Conservation (phyloP, 2,888 invertebrate genomes). For the Stegana nigrithorax region DNA sequence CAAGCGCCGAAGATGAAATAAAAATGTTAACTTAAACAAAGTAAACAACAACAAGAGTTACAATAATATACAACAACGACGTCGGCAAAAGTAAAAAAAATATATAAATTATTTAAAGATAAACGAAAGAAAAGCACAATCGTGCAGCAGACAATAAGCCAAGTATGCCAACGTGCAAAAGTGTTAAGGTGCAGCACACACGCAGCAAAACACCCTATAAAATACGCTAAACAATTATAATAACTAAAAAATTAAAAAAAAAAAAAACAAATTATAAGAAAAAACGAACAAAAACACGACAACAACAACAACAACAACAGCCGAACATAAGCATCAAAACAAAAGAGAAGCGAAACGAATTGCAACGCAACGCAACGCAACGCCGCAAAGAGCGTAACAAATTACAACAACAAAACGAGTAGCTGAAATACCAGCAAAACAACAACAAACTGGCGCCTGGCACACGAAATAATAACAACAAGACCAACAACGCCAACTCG, state of each 20-base stretch:
- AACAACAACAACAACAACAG: not conserved
- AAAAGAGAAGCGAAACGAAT: not conserved
- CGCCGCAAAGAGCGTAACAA: not conserved
- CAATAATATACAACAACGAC: too few species aligned
- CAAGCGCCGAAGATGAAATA: too few species aligned
- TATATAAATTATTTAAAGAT: too few species aligned
- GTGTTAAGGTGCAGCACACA: not conserved
- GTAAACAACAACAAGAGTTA: too few species aligned
- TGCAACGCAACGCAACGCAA: not conserved
- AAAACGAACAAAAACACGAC: not conserved
- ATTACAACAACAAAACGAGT: not conserved
- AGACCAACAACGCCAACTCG: constrained; percentile 14
- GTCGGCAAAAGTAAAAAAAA: too few species aligned
- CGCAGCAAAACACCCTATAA: too few species aligned
- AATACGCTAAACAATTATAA: not conserved
- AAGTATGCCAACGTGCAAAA: too few species aligned
- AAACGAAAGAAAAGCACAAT: not conserved
- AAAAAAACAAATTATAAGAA: not conserved
- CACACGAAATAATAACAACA: constrained; percentile 27
- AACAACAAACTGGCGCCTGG: constrained; percentile 16
- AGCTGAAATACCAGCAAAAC: not conserved
- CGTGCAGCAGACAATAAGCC: too few species aligned
- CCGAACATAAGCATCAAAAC: not conserved
- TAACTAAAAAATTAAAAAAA: not conserved
- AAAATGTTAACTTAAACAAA: too few species aligned